These are phyloP conservation scores for Drosophila pseudotakahashii DNA, from an alignment of 2,888 invertebrate genomes.

Conservation along the genomic window DNA sequence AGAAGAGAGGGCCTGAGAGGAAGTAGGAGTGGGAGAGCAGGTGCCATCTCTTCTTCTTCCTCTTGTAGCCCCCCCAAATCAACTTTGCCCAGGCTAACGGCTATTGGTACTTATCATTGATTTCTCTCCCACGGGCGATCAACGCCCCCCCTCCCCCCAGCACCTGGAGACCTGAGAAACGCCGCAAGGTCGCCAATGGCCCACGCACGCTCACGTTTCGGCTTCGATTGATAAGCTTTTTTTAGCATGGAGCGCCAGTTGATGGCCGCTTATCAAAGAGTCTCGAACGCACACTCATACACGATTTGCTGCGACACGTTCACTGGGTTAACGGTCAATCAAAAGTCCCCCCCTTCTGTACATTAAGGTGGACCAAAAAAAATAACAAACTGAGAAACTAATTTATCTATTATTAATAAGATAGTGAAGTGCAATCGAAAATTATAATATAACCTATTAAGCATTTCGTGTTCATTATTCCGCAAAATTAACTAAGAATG, in stretches of 20 bases:
- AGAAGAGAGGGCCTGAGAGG: neutral
- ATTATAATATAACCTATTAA: too few relatives aligned
- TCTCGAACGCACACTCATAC: neutral
- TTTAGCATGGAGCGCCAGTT: neutral
- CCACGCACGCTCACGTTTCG: slow-evolving; percentile 25
- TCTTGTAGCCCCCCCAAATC: neutral
- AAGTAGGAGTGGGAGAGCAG: slow-evolving; percentile 3
- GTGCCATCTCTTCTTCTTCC: slow-evolving; percentile 7
- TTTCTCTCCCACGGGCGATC: slow-evolving; percentile 16
- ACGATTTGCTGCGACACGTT: neutral
- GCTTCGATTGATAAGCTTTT: slow-evolving; percentile 21
- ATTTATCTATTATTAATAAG: too few relatives aligned
- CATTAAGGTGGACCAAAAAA: neutral
- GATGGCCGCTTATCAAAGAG: slow-evolving; percentile 3
- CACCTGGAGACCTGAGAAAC: slow-evolving; percentile 2
- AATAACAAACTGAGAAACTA: neutral
- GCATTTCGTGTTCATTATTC: too few relatives aligned
- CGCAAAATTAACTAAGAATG: too few relatives aligned
- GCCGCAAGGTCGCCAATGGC: slow-evolving; percentile 34
- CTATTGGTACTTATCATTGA: slow-evolving; percentile 26
- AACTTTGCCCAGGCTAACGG: slow-evolving; percentile 29
- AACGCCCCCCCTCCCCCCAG: neutral
- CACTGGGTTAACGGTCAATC: slow-evolving; percentile 19
- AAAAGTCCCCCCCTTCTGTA: neutral
- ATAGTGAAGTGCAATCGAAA: too few relatives aligned